Percentiles rank a stretch among this genome's conserved stretches.
Conservation (phyloP, 2,888 invertebrate genomes). For the Drosophila prostipennis region DNA sequence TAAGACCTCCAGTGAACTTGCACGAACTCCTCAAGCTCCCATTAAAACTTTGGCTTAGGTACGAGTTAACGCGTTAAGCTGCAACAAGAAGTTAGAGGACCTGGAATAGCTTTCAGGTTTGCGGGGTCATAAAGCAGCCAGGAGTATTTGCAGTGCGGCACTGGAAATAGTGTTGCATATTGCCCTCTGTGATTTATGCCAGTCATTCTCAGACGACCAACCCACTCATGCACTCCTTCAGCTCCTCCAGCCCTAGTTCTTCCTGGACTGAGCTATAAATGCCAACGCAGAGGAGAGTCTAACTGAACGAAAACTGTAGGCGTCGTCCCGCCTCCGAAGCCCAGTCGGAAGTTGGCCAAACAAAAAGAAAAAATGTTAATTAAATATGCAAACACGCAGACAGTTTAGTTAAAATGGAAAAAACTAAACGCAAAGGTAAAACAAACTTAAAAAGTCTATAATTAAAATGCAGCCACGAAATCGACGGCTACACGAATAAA, state of each 20-base stretch:
- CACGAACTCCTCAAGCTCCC: slow-evolving; percentile 21
- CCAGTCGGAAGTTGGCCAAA: slow-evolving; percentile 11
- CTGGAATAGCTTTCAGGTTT: slow-evolving; percentile 59
- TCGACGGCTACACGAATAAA: not conserved
- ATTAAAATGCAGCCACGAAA: slow-evolving; percentile 1
- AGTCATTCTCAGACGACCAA: slow-evolving; percentile 13
- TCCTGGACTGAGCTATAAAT: slow-evolving; percentile 44
- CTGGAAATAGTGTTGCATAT: slow-evolving; percentile 64
- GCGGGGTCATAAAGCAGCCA: slow-evolving; percentile 60
- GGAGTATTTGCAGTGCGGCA: slow-evolving; percentile 53
- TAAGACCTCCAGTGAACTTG: slow-evolving; percentile 15
- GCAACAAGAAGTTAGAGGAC: slow-evolving; percentile 31
- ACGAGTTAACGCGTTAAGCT: slow-evolving; percentile 45
- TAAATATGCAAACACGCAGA: slow-evolving; percentile 28
- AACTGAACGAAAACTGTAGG: slow-evolving; percentile 6
- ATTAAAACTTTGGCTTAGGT: slow-evolving; percentile 39
- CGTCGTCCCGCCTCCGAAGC: slow-evolving; percentile 1
- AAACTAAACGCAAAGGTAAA: slow-evolving; percentile 9
- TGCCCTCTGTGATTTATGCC: slow-evolving; percentile 62
- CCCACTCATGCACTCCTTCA: slow-evolving; percentile 7
- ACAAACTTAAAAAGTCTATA: slow-evolving; percentile 2
- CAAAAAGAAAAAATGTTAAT: slow-evolving; percentile 17
- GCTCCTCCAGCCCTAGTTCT: not conserved
- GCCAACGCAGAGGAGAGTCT: slow-evolving; percentile 38
- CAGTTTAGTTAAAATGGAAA: slow-evolving; percentile 18